phyloP scores from a whole-genome alignment of 30 jellyfish, hydroid and myxozoan species.

The Turritopsis rubra region DNA sequence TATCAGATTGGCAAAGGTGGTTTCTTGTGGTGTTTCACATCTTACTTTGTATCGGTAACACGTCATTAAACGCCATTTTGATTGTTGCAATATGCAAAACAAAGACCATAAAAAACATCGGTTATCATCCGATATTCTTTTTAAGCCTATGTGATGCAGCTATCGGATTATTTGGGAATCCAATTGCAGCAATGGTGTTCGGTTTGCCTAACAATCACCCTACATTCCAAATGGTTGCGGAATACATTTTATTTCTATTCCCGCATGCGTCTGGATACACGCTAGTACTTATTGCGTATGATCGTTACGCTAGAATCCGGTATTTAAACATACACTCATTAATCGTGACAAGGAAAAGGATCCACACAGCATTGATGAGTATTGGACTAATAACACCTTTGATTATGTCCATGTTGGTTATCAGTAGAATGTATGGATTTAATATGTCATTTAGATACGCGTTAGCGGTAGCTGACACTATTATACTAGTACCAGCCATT shows the following conservation, averaged over 20 bases:
- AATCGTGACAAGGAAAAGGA: background rate
- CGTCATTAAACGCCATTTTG: background rate
- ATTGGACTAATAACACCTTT: background rate
- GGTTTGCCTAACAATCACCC: background rate
- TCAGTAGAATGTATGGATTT: background rate
- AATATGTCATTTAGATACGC: background rate
- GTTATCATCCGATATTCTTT: background rate
- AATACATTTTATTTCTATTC: background rate
- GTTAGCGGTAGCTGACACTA: background rate
- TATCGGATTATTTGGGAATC: background rate
- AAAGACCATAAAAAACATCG: background rate
- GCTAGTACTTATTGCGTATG: background rate
- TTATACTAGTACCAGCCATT: background rate
- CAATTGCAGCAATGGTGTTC: background rate
- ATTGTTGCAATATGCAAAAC: background rate
- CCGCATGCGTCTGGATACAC: slow-evolving; percentile 14
- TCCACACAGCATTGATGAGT: background rate
- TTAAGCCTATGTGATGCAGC: background rate
- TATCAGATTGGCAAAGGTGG: background rate
- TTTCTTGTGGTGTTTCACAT: background rate
- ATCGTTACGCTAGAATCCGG: slow-evolving; percentile 19
- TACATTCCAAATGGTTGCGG: background rate
- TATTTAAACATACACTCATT: background rate
- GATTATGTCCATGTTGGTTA: background rate
- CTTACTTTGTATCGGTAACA: background rate